Conservation (phyloP, 2,888 invertebrate genomes). For the Tortrix viridana region DNA sequence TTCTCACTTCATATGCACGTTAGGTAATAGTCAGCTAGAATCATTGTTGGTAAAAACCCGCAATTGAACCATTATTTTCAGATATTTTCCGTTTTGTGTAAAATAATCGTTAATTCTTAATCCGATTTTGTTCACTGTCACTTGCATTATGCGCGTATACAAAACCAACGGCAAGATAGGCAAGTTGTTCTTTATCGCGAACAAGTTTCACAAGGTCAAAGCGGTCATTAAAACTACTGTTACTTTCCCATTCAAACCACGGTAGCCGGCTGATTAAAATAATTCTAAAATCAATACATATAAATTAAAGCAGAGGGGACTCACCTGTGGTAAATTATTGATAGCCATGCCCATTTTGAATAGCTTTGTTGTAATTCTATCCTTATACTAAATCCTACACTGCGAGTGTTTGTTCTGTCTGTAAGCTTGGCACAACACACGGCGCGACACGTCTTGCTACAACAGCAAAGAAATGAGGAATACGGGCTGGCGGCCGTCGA, state of each 20-base stretch:
- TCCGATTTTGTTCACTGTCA: slow-evolving; percentile 9
- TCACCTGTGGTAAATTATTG: slow-evolving; percentile 76
- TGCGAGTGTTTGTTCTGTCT: slow-evolving; percentile 46
- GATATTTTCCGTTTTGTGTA: not conserved
- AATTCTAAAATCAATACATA: slow-evolving; percentile 43
- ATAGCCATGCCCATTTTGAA: slow-evolving; percentile 75
- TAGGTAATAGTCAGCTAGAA: slow-evolving; percentile 20
- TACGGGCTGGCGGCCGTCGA: slow-evolving; percentile 59
- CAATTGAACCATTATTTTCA: not conserved
- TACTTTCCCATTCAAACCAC: slow-evolving; percentile 73
- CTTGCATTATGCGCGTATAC: slow-evolving; percentile 31
- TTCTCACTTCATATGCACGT: slow-evolving; percentile 7
- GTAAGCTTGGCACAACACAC: slow-evolving; percentile 31
- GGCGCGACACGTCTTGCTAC: slow-evolving; percentile 69
- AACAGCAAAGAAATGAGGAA: slow-evolving; percentile 71
- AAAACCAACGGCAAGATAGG: slow-evolving; percentile 54
- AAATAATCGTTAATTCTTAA: not conserved
- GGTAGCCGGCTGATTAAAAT: slow-evolving; percentile 56
- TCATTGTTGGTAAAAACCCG: slow-evolving; percentile 1
- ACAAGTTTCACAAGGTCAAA: slow-evolving; percentile 83
- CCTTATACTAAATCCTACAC: slow-evolving; percentile 50
- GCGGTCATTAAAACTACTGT: slow-evolving; percentile 81
- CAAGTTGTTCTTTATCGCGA: slow-evolving; percentile 74
- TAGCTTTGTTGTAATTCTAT: slow-evolving; percentile 48
- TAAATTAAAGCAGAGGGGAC: slow-evolving; percentile 45